Evolutionary conservation across 2,797 vertebrate genomes (phyloP).

Genomic region (Sandelia bainsii): DNA sequence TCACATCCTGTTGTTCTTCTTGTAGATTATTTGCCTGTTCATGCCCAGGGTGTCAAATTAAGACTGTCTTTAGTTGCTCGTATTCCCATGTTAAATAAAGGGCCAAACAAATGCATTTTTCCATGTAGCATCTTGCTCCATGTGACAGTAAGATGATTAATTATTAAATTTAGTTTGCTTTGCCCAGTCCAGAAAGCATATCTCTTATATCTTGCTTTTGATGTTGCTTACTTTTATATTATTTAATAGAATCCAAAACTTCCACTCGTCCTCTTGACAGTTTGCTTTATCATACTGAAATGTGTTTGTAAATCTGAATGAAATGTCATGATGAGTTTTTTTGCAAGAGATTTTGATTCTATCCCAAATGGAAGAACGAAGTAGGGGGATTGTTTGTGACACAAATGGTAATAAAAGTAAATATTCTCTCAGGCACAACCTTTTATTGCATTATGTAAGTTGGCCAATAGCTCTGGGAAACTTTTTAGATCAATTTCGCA

Average conservation of each 20-base stretch:
- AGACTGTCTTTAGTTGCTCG: constrained; percentile 13
- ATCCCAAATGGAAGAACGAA: constrained; percentile 39
- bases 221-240: constrained; percentile 17
- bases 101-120: constrained; percentile 8
- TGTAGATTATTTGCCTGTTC: constrained; percentile 17
- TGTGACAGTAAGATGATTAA: constrained; percentile 41
- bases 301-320: constrained; percentile 43
- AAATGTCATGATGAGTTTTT: constrained; percentile 33
- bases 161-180: constrained; percentile 14
- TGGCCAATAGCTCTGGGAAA: constrained; percentile 86
- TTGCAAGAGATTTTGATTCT: constrained; percentile 42
- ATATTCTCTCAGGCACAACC: constrained; percentile 80
- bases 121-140: constrained; percentile 3
- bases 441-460: constrained; percentile 86
- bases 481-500: constrained; percentile 88
- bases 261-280: constrained; percentile 45
- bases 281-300: constrained; percentile 18
- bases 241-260: constrained; percentile 25
- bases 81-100: constrained; percentile 4
- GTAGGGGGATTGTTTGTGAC: constrained; percentile 73
- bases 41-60: constrained; percentile 6
- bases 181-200: background rate
- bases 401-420: constrained; percentile 84
- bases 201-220: constrained; percentile 24
- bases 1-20: constrained; percentile 36